Percentiles rank a stretch among this genome's conserved stretches.
phyloP scores from a whole-genome alignment of 2,888 invertebrate genomes.

The Heteromurus nitidus region DNA sequence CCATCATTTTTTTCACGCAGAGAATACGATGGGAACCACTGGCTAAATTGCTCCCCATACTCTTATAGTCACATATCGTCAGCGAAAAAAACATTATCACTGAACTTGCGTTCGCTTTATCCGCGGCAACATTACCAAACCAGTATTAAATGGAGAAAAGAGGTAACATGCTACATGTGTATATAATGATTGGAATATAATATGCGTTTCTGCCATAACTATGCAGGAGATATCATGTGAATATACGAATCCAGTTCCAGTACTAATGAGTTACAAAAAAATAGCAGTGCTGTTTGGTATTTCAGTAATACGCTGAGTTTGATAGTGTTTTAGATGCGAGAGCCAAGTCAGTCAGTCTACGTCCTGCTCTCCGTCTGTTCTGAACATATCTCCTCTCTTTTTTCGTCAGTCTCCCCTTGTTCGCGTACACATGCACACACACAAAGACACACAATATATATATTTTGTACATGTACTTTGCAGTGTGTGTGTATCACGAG shows the following conservation, averaged over 20 bases:
- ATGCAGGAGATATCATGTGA: conserved; percentile 1
- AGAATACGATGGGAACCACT: conserved; percentile 13
- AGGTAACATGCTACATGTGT: neutral
- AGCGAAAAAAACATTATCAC: conserved; percentile 19
- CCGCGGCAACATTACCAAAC: conserved; percentile 17
- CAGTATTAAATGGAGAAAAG: neutral
- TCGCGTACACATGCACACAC: conserved; percentile 17
- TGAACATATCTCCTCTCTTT: conserved; percentile 51
- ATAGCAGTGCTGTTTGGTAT: conserved; percentile 32
- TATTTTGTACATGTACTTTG: too few relatives aligned
- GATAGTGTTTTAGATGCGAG: conserved; percentile 37
- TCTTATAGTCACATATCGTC: conserved; percentile 21
- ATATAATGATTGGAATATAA: too few relatives aligned
- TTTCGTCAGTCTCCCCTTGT: conserved; percentile 27
- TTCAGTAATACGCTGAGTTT: conserved; percentile 41
- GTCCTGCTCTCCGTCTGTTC: conserved; percentile 53
- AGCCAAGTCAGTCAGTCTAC: conserved; percentile 53
- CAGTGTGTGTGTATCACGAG: neutral
- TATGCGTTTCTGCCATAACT: too few relatives aligned
- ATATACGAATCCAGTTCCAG: conserved; percentile 25
- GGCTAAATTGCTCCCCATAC: neutral
- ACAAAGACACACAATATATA: too few relatives aligned
- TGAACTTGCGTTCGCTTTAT: conserved; percentile 21
- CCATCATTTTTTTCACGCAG: neutral
- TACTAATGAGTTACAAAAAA: neutral